These are phyloP conservation scores for Phacellophora camtschatica DNA, from an alignment of 30 jellyfish, hydroid and myxozoan genomes.

Conservation along the genomic window DNA sequence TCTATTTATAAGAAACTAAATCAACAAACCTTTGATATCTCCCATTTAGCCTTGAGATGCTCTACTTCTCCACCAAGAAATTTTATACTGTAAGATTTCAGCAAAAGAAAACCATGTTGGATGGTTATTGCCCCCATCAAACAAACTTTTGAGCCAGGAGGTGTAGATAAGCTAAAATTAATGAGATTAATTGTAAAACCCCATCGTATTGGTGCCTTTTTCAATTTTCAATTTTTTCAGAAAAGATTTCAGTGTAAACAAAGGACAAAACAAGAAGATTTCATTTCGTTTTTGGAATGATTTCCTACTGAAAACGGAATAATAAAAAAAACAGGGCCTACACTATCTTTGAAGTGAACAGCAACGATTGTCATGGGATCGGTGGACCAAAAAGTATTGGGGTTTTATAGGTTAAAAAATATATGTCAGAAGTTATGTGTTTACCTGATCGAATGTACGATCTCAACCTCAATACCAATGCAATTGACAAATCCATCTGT, in stretches of 20 bases:
- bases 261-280: no score
- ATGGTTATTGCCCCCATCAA: slow-evolving; percentile 43
- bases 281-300: no score
- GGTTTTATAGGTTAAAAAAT: no score
- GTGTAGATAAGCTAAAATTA: slow-evolving; percentile 34
- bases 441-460: slow-evolving; percentile 48
- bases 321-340: no score
- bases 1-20: background rate
- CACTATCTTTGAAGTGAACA: no score
- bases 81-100: slow-evolving; percentile 32
- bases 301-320: no score
- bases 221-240: no score
- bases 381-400: no score
- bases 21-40: slow-evolving; percentile 37
- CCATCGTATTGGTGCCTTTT: no score
- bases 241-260: no score
- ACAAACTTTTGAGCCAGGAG: slow-evolving; percentile 89
- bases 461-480: slow-evolving; percentile 69
- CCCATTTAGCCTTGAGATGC: slow-evolving; percentile 84
- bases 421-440: background rate
- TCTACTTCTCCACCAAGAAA: slow-evolving; percentile 93
- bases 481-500: slow-evolving; percentile 83
- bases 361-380: no score
- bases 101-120: slow-evolving; percentile 77
- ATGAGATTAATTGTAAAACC: no score